phyloP scores from a whole-genome alignment of 2,888 invertebrate species.

The Lepas anatifera region DNA sequence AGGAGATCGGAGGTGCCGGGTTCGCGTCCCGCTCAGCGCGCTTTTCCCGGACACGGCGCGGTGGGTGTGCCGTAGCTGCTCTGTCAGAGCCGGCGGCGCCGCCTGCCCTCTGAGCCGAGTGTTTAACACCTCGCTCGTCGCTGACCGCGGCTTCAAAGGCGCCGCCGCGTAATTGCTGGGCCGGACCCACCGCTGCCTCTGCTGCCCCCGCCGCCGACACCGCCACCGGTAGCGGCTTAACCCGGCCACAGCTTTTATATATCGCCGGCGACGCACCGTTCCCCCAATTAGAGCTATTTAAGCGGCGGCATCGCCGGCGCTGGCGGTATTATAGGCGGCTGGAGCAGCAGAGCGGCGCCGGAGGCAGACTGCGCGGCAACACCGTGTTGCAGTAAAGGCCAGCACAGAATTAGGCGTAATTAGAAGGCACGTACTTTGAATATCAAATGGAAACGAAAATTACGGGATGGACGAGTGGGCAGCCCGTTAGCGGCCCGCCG shows the following conservation, averaged over 20 bases:
- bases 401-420: not conserved
- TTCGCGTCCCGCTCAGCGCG: not conserved
- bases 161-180: slow-evolving; percentile 4
- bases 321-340: not conserved
- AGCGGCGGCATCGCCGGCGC: not conserved
- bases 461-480: not conserved
- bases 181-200: not conserved
- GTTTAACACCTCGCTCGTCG: slow-evolving; percentile 1
- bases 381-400: not conserved
- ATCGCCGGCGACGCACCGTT: not conserved
- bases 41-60: not conserved
- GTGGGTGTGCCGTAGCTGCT: not conserved
- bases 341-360: not conserved
- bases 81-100: not conserved
- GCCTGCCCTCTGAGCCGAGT: not conserved
- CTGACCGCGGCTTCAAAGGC: not conserved
- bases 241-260: slow-evolving; percentile 1
- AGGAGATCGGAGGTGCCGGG: not conserved
- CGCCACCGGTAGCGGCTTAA: slow-evolving; percentile 7
- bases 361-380: not conserved
- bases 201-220: not conserved
- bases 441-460: slow-evolving; percentile 10
- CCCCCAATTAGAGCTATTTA: not conserved
- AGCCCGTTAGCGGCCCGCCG: slow-evolving; percentile 3
- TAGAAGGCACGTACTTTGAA: slow-evolving; percentile 10